Conservation (phyloP, 2,113 vertebrate genomes). For the Petrocephalus zakoni region DNA sequence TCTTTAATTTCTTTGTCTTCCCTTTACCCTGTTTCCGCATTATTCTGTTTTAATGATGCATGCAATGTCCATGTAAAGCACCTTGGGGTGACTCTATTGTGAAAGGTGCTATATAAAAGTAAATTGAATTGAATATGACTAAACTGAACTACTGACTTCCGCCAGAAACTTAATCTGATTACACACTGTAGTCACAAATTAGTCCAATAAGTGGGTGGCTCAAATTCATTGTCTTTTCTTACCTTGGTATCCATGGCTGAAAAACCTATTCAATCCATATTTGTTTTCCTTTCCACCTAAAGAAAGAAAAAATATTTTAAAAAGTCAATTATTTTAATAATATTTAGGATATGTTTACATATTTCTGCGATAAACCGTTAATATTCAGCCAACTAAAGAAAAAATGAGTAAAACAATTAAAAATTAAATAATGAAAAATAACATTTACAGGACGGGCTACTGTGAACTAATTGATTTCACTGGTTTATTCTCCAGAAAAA, state of each 20-base stretch:
- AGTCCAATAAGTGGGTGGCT: not conserved
- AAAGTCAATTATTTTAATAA: not conserved
- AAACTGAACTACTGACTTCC: not conserved
- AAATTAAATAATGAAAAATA: not conserved
- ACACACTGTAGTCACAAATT: not conserved
- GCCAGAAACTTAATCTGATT: not conserved
- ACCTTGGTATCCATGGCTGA: conserved; percentile 66
- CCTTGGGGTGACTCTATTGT: not conserved
- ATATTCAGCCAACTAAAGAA: not conserved
- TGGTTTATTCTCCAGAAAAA: not conserved
- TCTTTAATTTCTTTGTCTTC: not conserved
- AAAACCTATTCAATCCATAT: conserved; percentile 61
- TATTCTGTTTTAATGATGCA: not conserved
- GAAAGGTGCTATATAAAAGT: not conserved
- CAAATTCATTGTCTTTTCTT: conserved; percentile 7
- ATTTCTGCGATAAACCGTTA: not conserved
- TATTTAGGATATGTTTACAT: not conserved
- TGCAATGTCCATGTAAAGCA: not conserved
- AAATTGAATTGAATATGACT: not conserved
- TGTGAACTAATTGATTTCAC: not conserved
- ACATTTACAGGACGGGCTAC: not conserved
- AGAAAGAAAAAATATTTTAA: conserved; percentile 4
- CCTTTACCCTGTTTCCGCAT: not conserved
- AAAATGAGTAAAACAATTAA: not conserved
- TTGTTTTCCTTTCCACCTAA: conserved; percentile 55